These are phyloP conservation scores for Anarsia innoxiella DNA, from an alignment of 2,888 invertebrate species.

Conservation along the genomic window DNA sequence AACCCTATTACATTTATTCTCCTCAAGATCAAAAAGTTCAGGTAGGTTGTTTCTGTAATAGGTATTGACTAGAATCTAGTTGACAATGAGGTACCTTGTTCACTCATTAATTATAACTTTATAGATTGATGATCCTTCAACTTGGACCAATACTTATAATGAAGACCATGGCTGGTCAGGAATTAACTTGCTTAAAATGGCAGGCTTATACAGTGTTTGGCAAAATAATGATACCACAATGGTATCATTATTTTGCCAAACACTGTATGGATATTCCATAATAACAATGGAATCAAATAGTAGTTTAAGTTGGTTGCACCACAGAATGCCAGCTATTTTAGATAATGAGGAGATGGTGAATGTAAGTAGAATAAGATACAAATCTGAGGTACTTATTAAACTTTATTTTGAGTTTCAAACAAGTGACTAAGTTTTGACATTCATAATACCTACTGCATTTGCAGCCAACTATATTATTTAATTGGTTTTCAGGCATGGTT, in stretches of 20 bases:
- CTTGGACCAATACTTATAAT: constrained; percentile 69
- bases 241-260: no score
- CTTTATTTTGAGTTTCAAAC: no score
- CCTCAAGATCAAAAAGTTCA: constrained; percentile 54
- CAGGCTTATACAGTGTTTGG: constrained; percentile 85
- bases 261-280: constrained; percentile 84
- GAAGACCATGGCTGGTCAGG: constrained; percentile 76
- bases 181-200: constrained; percentile 80
- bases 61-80: no score
- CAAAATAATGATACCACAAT: constrained; percentile 74
- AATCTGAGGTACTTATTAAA: no score
- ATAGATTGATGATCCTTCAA: constrained; percentile 69
- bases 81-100: no score
- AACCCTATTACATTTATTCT: constrained; percentile 84
- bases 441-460: no score
- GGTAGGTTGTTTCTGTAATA: no score
- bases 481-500: constrained; percentile 78
- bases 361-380: no score
- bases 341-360: constrained; percentile 79
- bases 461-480: constrained; percentile 54
- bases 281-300: constrained; percentile 85
- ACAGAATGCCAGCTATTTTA: constrained; percentile 87
- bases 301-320: constrained; percentile 82
- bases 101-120: constrained; percentile 7
- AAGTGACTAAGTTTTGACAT: no score